Conservation (phyloP, 2,113 vertebrate species). For the Camelus dromedarius region DNA sequence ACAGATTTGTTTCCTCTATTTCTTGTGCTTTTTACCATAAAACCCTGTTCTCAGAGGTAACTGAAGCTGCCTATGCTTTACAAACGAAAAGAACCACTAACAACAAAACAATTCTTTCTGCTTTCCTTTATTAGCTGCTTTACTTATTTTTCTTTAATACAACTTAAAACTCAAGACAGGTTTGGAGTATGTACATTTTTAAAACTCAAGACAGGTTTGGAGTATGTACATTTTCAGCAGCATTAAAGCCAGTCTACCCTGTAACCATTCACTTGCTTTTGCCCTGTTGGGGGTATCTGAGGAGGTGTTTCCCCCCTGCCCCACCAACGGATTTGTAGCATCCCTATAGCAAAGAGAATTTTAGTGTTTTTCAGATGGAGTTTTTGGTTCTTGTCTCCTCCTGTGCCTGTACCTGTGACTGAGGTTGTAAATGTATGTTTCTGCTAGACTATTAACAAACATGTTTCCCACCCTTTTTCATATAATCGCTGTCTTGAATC, state of each 20-base stretch:
- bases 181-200: background rate
- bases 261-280: background rate
- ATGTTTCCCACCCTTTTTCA: background rate
- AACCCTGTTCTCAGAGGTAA: background rate
- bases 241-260: background rate
- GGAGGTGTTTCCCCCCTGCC: accelerated
- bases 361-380: slow-evolving; percentile 5
- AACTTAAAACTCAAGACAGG: background rate
- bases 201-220: background rate
- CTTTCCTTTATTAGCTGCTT: background rate
- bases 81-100: background rate
- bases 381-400: background rate
- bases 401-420: background rate
- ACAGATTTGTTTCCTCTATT: background rate
- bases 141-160: background rate
- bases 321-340: background rate
- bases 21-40: background rate
- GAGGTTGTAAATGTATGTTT: background rate
- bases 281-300: background rate
- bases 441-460: slow-evolving; percentile 19
- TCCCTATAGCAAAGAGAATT: background rate
- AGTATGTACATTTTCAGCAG: background rate
- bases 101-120: background rate
- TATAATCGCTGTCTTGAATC: background rate
- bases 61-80: background rate